Base-by-base conservation (phyloP, 2,113 vertebrate genomes). In the Sisor rabdophorus region DNA sequence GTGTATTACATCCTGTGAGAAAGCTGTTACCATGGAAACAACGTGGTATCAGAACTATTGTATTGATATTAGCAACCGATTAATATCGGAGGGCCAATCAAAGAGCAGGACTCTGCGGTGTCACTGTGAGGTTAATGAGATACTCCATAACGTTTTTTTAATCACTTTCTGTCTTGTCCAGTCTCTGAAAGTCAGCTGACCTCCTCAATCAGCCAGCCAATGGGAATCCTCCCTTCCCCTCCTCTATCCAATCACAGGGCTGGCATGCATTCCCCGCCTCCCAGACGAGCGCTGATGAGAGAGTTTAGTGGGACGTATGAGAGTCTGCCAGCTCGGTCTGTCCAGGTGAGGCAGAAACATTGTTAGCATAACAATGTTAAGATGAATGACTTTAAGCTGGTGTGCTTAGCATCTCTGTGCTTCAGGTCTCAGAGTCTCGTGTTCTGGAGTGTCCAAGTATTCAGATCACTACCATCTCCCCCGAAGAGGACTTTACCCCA, bases 401-500 rank as follows among this genome's bases (percentile, higher is more conserved):
- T 2, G 22, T 67, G 15, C 50, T 28, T 28, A 52, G 16, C 1
- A 4, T 77, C 47, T 78, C 36, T 28, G 22, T 74, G 20, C 63
- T 60, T 4, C 78, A 92, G 81, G 86, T 93, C 1, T 93, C 92
- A 36, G 84, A 82, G 85, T 93, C 93, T 65, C 89, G 93, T 17
- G 92, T 97, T 54, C 88, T 97, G 2, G 94, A 96, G 81, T 97
- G 95, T 65, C 95, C 95, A 2, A 97, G 95, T 85, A 97, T 97
- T 83, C 95, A 95, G 86, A 97, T 97, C 80, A 97, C 95, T 77
- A 95, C 95, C 81, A 96, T 96, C 84, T 95, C 95, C 2, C 94
- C 94, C 0, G 90, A 92, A 4, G 88, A 92, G 24, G 91, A 93
- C 53, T 87, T 87, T 0, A 79, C 86, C 1, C 77, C 86, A 3